phyloP scores from a whole-genome alignment of 2,797 vertebrate genomes.

The Squalus acanthias region DNA sequence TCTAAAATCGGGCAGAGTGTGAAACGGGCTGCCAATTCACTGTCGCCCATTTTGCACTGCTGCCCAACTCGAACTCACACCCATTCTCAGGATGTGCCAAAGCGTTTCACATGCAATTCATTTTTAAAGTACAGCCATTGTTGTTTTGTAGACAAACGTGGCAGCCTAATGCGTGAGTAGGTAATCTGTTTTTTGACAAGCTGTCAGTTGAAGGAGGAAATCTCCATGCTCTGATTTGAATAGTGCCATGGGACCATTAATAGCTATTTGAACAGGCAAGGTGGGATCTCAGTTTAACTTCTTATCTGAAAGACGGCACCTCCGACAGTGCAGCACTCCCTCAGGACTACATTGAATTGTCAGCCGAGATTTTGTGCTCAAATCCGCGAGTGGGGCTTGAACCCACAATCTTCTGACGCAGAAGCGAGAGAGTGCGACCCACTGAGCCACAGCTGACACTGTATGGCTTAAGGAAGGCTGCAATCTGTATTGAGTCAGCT shows the following conservation, averaged over 20 bases:
- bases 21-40: too few relatives aligned
- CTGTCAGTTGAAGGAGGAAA: background rate
- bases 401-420: too few relatives aligned
- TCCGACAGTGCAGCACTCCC: background rate
- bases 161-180: background rate
- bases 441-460: too few relatives aligned
- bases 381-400: too few relatives aligned
- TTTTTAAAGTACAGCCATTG: background rate
- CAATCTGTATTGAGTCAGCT: too few relatives aligned
- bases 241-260: background rate
- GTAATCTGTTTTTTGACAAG: background rate
- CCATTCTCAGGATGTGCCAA: background rate
- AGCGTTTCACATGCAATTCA: background rate
- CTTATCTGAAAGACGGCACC: background rate
- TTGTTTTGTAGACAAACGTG: background rate
- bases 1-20: too few relatives aligned
- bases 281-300: background rate
- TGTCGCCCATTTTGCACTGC: background rate
- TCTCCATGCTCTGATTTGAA: background rate
- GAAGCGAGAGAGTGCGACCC: too few relatives aligned
- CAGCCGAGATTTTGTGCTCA: too few relatives aligned
- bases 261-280: background rate
- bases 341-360: too few relatives aligned
- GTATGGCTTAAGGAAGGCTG: too few relatives aligned
- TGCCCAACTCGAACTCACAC: background rate